These are phyloP conservation scores for Heliothis peltigera DNA, from an alignment of 2,888 invertebrate species.

Conservation along the genomic window DNA sequence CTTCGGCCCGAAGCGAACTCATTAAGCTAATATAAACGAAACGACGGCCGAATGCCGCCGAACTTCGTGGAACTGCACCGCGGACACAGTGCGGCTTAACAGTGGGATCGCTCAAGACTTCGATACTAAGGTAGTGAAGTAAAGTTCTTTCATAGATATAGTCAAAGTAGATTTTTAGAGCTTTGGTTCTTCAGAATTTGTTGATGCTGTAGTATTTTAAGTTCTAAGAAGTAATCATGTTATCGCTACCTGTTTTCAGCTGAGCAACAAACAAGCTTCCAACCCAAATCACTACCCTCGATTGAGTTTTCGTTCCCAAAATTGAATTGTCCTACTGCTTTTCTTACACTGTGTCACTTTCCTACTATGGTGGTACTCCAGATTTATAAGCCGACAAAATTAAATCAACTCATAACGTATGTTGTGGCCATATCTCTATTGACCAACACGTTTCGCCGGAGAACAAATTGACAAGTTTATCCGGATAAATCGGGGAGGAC, in stretches of 20 bases:
- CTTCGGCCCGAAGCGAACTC: conserved; percentile 68
- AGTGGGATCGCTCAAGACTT: conserved; percentile 18
- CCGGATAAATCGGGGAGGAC: conserved; percentile 73
- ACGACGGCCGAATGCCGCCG: conserved; percentile 69
- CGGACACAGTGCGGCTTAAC: conserved; percentile 51
- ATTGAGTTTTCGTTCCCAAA: not conserved
- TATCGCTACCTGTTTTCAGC: not conserved
- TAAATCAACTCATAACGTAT: conserved; percentile 76
- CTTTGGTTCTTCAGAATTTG: too few species aligned
- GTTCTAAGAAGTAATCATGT: not conserved
- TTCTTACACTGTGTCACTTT: conserved; percentile 52
- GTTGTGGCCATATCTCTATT: conserved; percentile 67
- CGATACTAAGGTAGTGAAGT: too few species aligned
- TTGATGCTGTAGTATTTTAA: too few species aligned
- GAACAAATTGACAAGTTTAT: conserved; percentile 79
- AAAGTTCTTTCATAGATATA: too few species aligned
- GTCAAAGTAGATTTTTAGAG: too few species aligned
- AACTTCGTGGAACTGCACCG: conserved; percentile 74
- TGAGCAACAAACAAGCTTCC: not conserved
- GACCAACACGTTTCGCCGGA: conserved; percentile 72
- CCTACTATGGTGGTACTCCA: conserved; percentile 58
- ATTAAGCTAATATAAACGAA: conserved; percentile 85
- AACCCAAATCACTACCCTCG: not conserved
- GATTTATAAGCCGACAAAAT: conserved; percentile 83
- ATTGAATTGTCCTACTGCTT: conserved; percentile 31